These are phyloP conservation scores for Heterodera carotae DNA, from an alignment of 1,140 invertebrate genomes.

Conservation along the genomic window DNA sequence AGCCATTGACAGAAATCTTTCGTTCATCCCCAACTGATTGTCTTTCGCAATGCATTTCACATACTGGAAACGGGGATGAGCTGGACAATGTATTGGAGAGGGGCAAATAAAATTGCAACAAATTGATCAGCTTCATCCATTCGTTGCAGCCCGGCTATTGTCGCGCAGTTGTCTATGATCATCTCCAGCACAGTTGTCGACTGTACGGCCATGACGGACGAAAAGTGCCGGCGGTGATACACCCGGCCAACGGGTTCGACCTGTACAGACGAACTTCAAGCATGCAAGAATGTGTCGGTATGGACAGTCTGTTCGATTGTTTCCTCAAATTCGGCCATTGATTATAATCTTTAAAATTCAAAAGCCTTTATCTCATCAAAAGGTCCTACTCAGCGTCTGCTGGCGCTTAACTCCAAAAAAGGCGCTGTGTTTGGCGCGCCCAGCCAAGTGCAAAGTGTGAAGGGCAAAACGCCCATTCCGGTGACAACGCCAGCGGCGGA, in stretches of 20 bases:
- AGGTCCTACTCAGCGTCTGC: constrained; percentile 23
- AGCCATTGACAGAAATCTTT: constrained; percentile 43
- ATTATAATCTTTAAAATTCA: no score
- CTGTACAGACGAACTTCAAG: constrained; percentile 29
- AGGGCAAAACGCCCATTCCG: not conserved
- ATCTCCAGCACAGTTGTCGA: constrained; percentile 45
- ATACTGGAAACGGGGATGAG: constrained; percentile 29
- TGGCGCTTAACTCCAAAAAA: constrained; percentile 26
- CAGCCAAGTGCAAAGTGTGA: constrained; percentile 6
- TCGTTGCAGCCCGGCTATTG: constrained; percentile 10
- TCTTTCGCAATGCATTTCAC: constrained; percentile 34
- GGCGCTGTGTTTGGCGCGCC: constrained; percentile 18
- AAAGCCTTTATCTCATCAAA: not conserved
- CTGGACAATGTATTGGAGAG: constrained; percentile 9
- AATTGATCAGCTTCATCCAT: not conserved
- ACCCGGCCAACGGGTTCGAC: constrained; percentile 34
- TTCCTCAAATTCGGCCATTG: no score
- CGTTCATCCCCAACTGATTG: constrained; percentile 34
- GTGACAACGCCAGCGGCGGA: not conserved
- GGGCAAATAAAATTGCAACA: not conserved
- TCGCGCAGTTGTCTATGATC: constrained; percentile 40
- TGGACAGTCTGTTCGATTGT: no score
- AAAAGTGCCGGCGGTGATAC: constrained; percentile 32
- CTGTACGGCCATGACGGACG: constrained; percentile 44
- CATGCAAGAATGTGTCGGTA: constrained; percentile 34